Percentiles rank a stretch among this genome's conserved stretches.
These are phyloP conservation scores for Cinclus mexicanus DNA, from an alignment of 2,113 vertebrate genomes.

Conservation along the genomic window DNA sequence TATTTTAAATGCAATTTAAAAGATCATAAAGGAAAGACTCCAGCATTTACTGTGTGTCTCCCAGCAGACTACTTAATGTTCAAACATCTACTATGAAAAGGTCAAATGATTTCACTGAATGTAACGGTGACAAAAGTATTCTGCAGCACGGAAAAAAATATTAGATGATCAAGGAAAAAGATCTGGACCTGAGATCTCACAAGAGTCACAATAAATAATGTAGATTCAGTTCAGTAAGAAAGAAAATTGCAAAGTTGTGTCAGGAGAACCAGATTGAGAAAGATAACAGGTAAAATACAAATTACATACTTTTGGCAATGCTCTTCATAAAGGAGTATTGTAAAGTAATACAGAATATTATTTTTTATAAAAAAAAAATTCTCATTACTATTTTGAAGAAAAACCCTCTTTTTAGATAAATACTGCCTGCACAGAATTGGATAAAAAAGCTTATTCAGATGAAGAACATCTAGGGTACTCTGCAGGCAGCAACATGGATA, in stretches of 20 bases:
- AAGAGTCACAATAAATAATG: conserved; percentile 40
- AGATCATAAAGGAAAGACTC: conserved; percentile 41
- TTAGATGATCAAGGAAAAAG: neutral
- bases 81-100: conserved; percentile 50
- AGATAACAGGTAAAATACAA: conserved; percentile 32
- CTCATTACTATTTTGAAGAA: neutral
- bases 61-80: conserved; percentile 60
- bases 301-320: neutral
- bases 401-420: neutral
- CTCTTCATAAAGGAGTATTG: neutral
- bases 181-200: neutral
- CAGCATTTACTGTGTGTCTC: conserved; percentile 32
- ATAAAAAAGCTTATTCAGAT: neutral
- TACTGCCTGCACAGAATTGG: neutral
- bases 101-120: conserved; percentile 55
- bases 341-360: neutral
- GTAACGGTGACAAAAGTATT: conserved; percentile 28
- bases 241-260: conserved; percentile 28
- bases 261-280: conserved; percentile 12
- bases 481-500: neutral
- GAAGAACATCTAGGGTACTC: neutral
- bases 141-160: neutral
- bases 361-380: neutral
- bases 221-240: conserved; percentile 51
- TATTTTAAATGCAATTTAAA: conserved; percentile 55